phyloP scores from a whole-genome alignment of 2,113 vertebrate species.

The Dicaeum eximium region DNA sequence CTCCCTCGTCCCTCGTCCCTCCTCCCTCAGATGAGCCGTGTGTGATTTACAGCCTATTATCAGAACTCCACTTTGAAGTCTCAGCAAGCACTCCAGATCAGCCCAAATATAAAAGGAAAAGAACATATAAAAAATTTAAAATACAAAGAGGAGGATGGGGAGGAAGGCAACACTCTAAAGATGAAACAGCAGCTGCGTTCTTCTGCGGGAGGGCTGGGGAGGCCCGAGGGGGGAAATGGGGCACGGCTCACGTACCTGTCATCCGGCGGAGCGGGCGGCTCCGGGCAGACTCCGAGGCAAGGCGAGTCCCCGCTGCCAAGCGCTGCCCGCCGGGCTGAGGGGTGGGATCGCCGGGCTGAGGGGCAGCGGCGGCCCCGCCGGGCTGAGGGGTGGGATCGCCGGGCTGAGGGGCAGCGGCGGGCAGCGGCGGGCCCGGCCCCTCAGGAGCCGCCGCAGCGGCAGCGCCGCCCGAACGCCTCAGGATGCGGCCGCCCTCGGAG shows the following conservation, averaged over 20 bases:
- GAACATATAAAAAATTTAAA: accelerated
- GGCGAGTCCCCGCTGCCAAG: neutral
- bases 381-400: neutral
- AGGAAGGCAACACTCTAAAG: neutral
- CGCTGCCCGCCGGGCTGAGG: neutral
- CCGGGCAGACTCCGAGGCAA: accelerated
- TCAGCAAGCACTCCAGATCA: neutral
- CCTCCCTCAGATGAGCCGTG: accelerated
- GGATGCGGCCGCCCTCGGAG: too few species aligned
- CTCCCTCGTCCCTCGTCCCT: too few species aligned
- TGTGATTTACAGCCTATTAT: neutral
- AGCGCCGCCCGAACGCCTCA: neutral
- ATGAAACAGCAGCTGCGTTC: neutral
- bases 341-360: too few species aligned
- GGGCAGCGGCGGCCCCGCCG: too few species aligned
- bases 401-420: neutral
- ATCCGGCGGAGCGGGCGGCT: accelerated
- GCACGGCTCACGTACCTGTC: neutral
- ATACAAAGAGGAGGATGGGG: accelerated
- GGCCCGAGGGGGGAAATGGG: accelerated
- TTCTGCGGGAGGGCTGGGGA: too few species aligned
- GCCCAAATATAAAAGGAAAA: neutral
- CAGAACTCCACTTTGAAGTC: neutral
- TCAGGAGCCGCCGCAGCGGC: neutral
- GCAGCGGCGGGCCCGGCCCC: neutral